Evolutionary conservation across 2,113 vertebrate genomes (phyloP).

Genomic region (Cavia porcellus): DNA sequence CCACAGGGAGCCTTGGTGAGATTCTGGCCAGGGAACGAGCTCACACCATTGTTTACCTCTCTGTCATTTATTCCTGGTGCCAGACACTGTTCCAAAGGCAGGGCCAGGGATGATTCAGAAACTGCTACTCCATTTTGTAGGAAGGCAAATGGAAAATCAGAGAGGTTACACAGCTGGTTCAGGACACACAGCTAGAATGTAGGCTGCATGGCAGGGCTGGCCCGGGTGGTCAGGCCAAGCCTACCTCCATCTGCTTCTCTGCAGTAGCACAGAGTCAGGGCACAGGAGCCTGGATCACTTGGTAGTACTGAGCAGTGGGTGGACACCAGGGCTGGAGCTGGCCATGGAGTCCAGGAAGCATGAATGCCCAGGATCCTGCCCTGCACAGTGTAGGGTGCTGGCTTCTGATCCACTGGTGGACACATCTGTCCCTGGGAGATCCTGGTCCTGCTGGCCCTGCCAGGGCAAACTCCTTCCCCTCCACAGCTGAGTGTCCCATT

Average conservation of each 20-base stretch:
- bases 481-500: background rate
- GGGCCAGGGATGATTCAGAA: background rate
- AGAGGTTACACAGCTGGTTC: background rate
- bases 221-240: background rate
- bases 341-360: background rate
- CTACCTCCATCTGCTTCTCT: rapidly evolving
- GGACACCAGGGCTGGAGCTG: rapidly evolving
- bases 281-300: background rate
- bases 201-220: background rate
- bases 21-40: background rate
- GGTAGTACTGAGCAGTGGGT: background rate
- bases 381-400: rapidly evolving
- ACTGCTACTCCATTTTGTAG: background rate
- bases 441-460: background rate
- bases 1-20: background rate
- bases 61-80: rapidly evolving
- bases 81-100: rapidly evolving
- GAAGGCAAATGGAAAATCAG: background rate
- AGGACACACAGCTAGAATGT: background rate
- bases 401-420: background rate
- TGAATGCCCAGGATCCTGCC: background rate
- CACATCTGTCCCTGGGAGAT: rapidly evolving
- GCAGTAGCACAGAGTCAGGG: rapidly evolving
- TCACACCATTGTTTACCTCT: rapidly evolving
- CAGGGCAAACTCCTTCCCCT: background rate